Evolutionary conservation across 2,113 vertebrate species (phyloP).

Genomic region (Mus pahari): DNA sequence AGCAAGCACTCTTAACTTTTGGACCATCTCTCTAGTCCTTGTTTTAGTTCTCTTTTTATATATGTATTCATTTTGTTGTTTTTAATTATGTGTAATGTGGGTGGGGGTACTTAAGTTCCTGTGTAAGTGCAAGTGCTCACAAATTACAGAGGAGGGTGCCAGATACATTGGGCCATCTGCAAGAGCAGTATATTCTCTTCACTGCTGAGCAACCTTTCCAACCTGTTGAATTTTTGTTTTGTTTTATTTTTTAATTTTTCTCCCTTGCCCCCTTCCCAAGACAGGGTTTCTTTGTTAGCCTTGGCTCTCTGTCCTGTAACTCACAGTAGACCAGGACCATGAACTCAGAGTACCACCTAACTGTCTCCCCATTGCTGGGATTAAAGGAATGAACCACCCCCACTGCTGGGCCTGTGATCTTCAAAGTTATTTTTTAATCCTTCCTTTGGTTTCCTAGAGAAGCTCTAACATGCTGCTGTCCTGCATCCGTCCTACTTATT

Average conservation of each 20-base stretch:
- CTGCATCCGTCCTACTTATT: not conserved
- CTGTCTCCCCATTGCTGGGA: not conserved
- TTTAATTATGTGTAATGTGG: not conserved
- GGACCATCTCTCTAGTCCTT: not conserved
- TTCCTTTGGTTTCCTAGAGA: not conserved
- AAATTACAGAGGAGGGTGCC: not conserved
- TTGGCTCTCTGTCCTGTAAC: not conserved
- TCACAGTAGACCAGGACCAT: not conserved
- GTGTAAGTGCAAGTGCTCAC: not conserved
- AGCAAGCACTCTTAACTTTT: not conserved
- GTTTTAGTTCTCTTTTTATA: not conserved
- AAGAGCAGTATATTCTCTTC: not conserved
- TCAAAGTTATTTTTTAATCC: not conserved
- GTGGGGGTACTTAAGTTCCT: not conserved
- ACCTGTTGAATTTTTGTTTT: not conserved
- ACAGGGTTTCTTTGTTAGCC: not conserved
- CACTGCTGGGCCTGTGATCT: not conserved
- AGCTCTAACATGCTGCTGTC: not conserved
- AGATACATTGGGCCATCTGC: not conserved
- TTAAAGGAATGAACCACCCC: not conserved
- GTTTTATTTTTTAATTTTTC: not conserved
- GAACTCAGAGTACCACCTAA: not conserved
- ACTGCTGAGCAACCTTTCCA: not conserved
- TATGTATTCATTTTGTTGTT: not conserved
- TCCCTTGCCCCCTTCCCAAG: not conserved